Evolutionary conservation across 2,888 invertebrate genomes (phyloP).

Genomic region (Patella depressa): DNA sequence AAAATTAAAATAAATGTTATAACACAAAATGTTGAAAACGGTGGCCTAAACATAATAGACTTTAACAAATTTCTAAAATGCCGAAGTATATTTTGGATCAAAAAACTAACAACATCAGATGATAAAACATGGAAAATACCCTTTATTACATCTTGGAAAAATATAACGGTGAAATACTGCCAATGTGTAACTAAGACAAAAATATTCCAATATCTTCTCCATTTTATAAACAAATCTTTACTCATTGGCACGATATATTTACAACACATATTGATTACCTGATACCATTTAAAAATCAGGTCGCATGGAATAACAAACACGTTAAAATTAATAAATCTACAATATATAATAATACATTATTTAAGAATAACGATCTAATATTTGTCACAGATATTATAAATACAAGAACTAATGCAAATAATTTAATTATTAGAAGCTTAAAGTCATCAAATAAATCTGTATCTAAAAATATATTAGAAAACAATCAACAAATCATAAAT

Average conservation of each 20-base stretch:
- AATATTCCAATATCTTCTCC: neutral
- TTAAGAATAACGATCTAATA: too few relatives aligned
- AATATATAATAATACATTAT: too few relatives aligned
- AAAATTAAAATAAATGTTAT: slow-evolving; percentile 3
- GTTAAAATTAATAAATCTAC: too few relatives aligned
- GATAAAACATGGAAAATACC: neutral
- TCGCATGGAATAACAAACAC: too few relatives aligned
- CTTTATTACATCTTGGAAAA: neutral
- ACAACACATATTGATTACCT: neutral
- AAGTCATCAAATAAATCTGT: too few relatives aligned
- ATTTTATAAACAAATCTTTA: neutral
- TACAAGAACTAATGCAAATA: too few relatives aligned
- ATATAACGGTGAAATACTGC: neutral
- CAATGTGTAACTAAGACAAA: neutral
- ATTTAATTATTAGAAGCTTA: too few relatives aligned
- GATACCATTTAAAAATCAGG: too few relatives aligned
- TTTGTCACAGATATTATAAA: too few relatives aligned
- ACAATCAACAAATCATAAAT: too few relatives aligned
- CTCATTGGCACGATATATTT: neutral
- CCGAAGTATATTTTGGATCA: neutral
- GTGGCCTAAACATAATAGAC: neutral
- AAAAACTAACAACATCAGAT: neutral
- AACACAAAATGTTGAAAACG: neutral
- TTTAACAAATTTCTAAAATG: neutral
- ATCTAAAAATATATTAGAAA: too few relatives aligned